Base-by-base conservation (phyloP, 2,113 vertebrate species). In the Tretioscincus oriximinensis region DNA sequence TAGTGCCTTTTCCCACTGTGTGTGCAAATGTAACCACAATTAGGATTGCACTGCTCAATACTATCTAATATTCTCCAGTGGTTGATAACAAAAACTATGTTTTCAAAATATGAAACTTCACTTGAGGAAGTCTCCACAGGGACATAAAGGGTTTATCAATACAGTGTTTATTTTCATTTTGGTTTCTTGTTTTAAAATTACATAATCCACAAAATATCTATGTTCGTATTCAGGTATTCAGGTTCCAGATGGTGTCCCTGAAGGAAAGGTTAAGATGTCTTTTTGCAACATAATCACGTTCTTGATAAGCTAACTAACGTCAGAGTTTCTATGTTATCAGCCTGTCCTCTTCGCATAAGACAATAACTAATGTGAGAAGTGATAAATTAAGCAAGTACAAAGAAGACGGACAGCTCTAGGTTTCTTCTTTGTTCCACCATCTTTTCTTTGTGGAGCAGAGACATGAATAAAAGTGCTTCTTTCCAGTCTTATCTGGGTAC, bases 401-500 rank as follows among this genome's bases (percentile, higher is more conserved):
- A 1, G n/a, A 29, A 51, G 65, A 77, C 14, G 20, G 51, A 9
- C n/a, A 68, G 64, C 76, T 31, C n/a, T 31, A 24, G 10, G 49
- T 77, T 67, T 67, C 64, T n/a, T 77, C 24, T 28, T 51, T 8
- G n/a, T 54, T 21, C 31, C 18, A n/a, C 51, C 26, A 5, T 28
- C 26, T 16, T 66, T 49, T 14, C 61, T 65, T 65, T 77, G 18
- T n/a, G 10, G 75, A 65, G 41, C 26, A 22, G 20, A 77, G 20
- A 31, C 45, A 67, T 51, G 76, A 67, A 77, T 51, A 31, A 67
- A 64, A 77, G 31, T 54, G 45, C 76, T 12, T 67, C n/a, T 47
- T 68, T 68, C 24, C 76, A 77, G 31, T 54, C 21, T 77, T 35
- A 18, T 29, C 28, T 0, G 0, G 84, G 0, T 0, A 54, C 12